phyloP scores from a whole-genome alignment of 2,888 invertebrate genomes.

The Xanthia togata region DNA sequence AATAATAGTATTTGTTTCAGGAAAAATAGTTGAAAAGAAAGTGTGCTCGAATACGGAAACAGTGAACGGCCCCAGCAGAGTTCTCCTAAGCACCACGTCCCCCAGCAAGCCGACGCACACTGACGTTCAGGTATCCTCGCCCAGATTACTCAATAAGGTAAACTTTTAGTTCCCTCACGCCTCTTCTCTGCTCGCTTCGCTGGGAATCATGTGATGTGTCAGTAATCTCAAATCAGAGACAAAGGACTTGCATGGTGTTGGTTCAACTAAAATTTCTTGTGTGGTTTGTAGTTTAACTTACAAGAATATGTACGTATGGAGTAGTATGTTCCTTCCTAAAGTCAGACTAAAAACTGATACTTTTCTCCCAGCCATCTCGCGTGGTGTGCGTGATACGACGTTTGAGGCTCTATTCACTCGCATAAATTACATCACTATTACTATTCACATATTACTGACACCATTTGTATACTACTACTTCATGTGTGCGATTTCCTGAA shows the following conservation, averaged over 20 bases:
- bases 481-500: not conserved
- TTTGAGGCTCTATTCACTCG: not conserved
- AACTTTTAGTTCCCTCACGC: slow-evolving; percentile 84
- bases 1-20: slow-evolving; percentile 76
- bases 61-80: slow-evolving; percentile 86
- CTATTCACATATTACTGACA: not conserved
- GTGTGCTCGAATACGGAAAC: slow-evolving; percentile 89
- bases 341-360: no score
- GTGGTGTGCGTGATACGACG: not conserved
- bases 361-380: not conserved
- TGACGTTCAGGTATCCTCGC: slow-evolving; percentile 90
- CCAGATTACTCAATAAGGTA: slow-evolving; percentile 90
- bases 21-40: slow-evolving; percentile 92
- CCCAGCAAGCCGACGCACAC: slow-evolving; percentile 82
- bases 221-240: slow-evolving; percentile 48
- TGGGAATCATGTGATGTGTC: slow-evolving; percentile 72
- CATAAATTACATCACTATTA: not conserved
- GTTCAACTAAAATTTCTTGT: slow-evolving; percentile 25
- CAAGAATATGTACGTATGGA: not conserved
- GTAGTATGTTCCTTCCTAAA: not conserved
- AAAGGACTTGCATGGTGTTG: slow-evolving; percentile 55
- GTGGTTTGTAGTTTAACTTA: slow-evolving; percentile 29
- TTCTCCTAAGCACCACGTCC: slow-evolving; percentile 80
- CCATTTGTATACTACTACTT: slow-evolving; percentile 6
- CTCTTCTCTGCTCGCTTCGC: slow-evolving; percentile 77